Evolutionary conservation across 2,888 invertebrate genomes (phyloP), one percentile per base, ranked within the genome.

Genomic region (Dasypolia templi): DNA sequence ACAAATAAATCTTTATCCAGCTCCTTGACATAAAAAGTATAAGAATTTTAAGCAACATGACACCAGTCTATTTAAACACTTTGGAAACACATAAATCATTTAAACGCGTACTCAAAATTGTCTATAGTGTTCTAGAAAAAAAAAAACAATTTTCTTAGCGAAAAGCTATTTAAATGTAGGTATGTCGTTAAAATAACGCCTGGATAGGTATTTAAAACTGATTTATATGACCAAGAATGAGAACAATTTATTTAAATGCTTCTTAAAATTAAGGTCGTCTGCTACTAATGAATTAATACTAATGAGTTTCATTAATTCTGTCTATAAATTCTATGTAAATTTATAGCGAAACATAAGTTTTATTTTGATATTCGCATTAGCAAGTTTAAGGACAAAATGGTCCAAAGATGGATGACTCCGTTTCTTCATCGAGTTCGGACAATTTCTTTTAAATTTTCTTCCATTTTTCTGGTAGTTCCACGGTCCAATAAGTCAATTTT

Each of bases 11-110:
- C 64, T 62, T 64, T 35, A 19, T 49, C 51, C n/a, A 56, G 51
- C 79, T 85, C 83, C 77, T 85, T 85, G 86, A 82, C 82, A 82
- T 84, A 77, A 79, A 74, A 82, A 64, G 66, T 75, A 19, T 53
- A 46, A 39, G 56, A 82, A 76, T 80, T 79, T 73, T 79, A 79
- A 68, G 51, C 65, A 61, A 56, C 59, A 70, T 77, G 79, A 82
- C 77, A 86, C 78, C 78, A 68, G 42, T 66, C 65, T 66, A 49
- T 44, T 61, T 80, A 84, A 76, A 82, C 74, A 78, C 44, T 69
- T 69, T 6, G 3, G 7, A 56, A 58, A 76, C 74, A 72, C 78
- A 84, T 86, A 80, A 84, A 86, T 86, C 84, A 82, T 72, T 76
- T 69, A 35, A 77, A 65, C 11, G 46, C 2, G 26, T 65, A 64